phyloP scores from a whole-genome alignment of 2,113 vertebrate species.

The Bambusicola thoracicus region DNA sequence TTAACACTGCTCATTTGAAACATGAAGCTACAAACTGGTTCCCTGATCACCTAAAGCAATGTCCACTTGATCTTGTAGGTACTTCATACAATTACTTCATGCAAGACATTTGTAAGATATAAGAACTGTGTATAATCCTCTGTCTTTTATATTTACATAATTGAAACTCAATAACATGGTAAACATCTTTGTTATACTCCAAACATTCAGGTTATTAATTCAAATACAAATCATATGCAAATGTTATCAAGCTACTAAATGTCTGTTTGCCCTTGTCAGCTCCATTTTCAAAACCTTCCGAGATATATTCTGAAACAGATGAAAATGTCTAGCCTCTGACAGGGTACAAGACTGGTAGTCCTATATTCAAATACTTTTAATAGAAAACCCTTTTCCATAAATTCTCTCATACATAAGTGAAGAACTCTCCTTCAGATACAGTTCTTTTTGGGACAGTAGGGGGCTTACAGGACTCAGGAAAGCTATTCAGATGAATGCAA shows the following conservation, averaged over 20 bases:
- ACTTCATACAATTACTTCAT: conserved; percentile 36
- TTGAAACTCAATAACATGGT: background rate
- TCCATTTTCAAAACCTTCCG: conserved; percentile 19
- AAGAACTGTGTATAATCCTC: conserved; percentile 18
- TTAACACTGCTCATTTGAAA: conserved; percentile 34
- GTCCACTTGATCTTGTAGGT: conserved; percentile 11
- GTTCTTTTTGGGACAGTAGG: background rate
- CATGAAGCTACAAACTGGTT: conserved; percentile 7
- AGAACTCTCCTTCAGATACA: background rate
- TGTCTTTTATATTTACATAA: background rate
- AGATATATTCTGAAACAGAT: background rate
- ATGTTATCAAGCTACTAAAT: conserved; percentile 35
- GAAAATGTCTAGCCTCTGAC: background rate
- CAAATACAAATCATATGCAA: conserved; percentile 47
- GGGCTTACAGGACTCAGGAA: background rate
- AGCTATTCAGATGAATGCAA: background rate
- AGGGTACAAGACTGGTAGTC: background rate
- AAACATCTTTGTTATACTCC: background rate
- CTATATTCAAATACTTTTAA: background rate
- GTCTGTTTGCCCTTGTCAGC: conserved; percentile 9
- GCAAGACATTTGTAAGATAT: background rate
- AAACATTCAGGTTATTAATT: conserved; percentile 22
- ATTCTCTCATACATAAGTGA: background rate
- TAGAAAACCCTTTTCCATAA: background rate
- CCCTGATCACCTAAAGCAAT: conserved; percentile 27